Percentiles rank a stretch among this genome's conserved stretches.
Conservation (phyloP, 2,888 invertebrate genomes). For the Lasioglossum vierecki region DNA sequence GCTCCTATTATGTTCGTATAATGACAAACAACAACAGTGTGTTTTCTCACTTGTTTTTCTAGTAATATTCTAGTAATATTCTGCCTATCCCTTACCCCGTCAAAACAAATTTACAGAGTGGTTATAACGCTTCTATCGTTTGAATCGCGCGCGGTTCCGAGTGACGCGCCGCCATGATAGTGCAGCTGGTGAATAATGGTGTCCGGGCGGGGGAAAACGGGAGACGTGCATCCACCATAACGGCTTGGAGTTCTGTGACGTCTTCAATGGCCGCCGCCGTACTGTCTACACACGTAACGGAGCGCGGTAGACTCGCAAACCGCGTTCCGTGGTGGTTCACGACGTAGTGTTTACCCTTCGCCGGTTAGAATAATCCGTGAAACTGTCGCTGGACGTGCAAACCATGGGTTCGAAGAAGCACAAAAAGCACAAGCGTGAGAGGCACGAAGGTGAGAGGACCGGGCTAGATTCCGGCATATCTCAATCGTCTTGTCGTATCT, state of each 20-base stretch:
- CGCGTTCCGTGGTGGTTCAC: slow-evolving; percentile 49
- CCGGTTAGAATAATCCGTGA: slow-evolving; percentile 50
- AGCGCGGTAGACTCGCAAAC: slow-evolving; percentile 57
- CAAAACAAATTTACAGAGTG: not conserved
- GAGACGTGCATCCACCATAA: slow-evolving; percentile 53
- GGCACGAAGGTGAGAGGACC: slow-evolving; percentile 80
- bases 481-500: slow-evolving; percentile 46
- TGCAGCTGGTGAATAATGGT: slow-evolving; percentile 32
- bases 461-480: slow-evolving; percentile 47
- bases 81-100: too few relatives aligned
- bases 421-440: slow-evolving; percentile 83
- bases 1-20: too few relatives aligned
- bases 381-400: slow-evolving; percentile 74
- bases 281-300: slow-evolving; percentile 58
- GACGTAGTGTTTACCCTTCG: slow-evolving; percentile 51
- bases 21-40: too few relatives aligned
- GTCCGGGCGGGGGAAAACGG: slow-evolving; percentile 19
- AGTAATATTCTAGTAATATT: too few relatives aligned
- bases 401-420: slow-evolving; percentile 82
- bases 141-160: slow-evolving; percentile 42
- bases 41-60: too few relatives aligned
- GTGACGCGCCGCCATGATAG: slow-evolving; percentile 57
- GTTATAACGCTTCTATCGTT: not conserved
- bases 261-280: slow-evolving; percentile 71
- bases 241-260: slow-evolving; percentile 63